Base-by-base conservation (phyloP, 1,140 invertebrate genomes). In the Schlechtendalia chinensis region DNA sequence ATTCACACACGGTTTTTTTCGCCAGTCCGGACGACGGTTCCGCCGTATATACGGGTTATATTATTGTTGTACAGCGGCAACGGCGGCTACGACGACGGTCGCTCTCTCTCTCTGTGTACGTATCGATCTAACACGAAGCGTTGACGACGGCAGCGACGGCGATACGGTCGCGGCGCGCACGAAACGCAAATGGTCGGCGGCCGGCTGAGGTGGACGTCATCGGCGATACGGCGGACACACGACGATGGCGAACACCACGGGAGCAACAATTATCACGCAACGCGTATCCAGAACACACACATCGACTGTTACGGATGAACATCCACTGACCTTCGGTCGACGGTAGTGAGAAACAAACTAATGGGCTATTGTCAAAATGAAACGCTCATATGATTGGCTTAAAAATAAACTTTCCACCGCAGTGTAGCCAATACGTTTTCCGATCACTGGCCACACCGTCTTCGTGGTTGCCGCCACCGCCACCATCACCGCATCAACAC, bases 301-400 rank as follows among this genome's bases (percentile, higher is more conserved):
- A 16, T 79, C 59, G 24, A 79, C 58, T 24, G 19, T 58, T 79
- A 10, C 39, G 58, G 75, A 79, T 24, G 75, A 47, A 79, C 58
- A 79, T 79, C 75, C 81, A 81, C 71, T 81, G 81, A 81, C 81
- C 81, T 81, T 81, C 81, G 81, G 72, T 74, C 81, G 59, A 81
- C 81, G 63, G 74, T 50, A 77, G 81, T 81, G 53, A 65, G 81
- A 81, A 81, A 77, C 81, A 81, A 81, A 81, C 81, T 81, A 81
- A 81, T 77, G 75, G 74, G 81, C 81, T 81, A 77, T 81, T 81
- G 81, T 81, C 81, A 81, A 81, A 77, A 79, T n/a, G 61, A 75
- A 77, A 69, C 45, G 32, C 72, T 81, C 58, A 79, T 81, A 74
- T 81, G 81, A 81, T 81, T 81, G 81, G 81, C 81, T 81, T 63